phyloP scores from a whole-genome alignment of 2,797 vertebrate species.

The Gymnopithys bicolor region DNA sequence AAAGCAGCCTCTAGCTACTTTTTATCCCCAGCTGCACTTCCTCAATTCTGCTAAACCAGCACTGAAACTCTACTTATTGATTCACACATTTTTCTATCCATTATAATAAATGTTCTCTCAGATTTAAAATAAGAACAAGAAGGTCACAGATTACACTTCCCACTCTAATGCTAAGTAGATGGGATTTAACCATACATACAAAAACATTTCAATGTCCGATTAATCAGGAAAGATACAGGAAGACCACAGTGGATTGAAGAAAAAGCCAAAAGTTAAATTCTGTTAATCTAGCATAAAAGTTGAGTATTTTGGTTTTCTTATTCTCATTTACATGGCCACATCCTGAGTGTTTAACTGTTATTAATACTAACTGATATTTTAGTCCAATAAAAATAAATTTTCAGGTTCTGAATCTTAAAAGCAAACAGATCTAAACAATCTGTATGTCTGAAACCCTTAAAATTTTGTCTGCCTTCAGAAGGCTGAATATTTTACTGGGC shows the following conservation, averaged over 20 bases:
- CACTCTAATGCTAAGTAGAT: not conserved
- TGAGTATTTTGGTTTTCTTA: not conserved
- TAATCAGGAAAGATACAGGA: not conserved
- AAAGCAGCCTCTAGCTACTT: not conserved
- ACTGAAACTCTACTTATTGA: not conserved
- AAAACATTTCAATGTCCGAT: not conserved
- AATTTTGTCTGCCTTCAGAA: not conserved
- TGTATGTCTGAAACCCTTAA: not conserved
- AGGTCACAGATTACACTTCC: not conserved
- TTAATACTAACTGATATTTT: not conserved
- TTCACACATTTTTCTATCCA: not conserved
- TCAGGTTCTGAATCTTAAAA: not conserved
- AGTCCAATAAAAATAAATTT: not conserved
- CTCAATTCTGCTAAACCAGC: not conserved
- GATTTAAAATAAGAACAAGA: not conserved
- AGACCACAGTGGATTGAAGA: not conserved
- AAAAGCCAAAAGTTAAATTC: not conserved
- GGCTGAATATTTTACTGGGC: not conserved
- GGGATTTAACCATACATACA: rapidly evolving
- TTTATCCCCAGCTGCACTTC: not conserved
- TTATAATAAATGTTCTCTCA: not conserved
- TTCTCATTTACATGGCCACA: not conserved
- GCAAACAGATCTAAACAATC: not conserved
- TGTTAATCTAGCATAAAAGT: not conserved
- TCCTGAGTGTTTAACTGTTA: not conserved